Evolutionary conservation across 2,113 vertebrate species (phyloP).

Genomic region (Gulo gulo): DNA sequence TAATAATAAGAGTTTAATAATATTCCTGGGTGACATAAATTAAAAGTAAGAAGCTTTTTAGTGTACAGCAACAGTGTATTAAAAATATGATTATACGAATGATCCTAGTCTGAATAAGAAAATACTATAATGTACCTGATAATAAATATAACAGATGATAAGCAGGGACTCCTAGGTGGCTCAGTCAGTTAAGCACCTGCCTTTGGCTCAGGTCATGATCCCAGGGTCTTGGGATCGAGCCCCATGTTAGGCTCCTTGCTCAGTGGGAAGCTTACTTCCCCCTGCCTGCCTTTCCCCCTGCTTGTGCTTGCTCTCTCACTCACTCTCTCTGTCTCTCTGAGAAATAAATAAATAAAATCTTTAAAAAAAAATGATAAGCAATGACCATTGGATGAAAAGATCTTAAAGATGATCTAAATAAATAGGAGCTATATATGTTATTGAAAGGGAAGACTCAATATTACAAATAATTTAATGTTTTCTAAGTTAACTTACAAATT

Average conservation of each 20-base stretch:
- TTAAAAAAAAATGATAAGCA: not conserved
- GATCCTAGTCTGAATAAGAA: not conserved
- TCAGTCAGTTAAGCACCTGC: too few relatives aligned
- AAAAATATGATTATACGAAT: not conserved
- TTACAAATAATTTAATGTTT: slow-evolving; percentile 19
- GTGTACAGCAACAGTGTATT: not conserved
- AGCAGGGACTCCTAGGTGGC: not conserved
- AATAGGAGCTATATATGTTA: not conserved
- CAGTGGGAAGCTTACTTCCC: too few relatives aligned
- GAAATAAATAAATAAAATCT: too few relatives aligned
- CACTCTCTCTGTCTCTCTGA: too few relatives aligned
- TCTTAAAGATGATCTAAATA: slow-evolving; percentile 8
- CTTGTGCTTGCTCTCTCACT: too few relatives aligned
- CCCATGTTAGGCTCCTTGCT: too few relatives aligned
- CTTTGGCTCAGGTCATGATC: too few relatives aligned
- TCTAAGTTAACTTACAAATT: slow-evolving; percentile 12
- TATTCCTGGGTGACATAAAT: not conserved
- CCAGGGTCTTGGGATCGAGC: too few relatives aligned
- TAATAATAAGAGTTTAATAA: not conserved
- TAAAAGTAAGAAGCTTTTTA: not conserved
- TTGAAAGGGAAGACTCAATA: not conserved
- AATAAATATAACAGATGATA: not conserved
- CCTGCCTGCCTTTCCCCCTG: too few relatives aligned
- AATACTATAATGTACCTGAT: not conserved
- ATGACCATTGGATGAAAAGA: not conserved